Base-by-base conservation (phyloP, 2,888 invertebrate genomes). In the Meteorus cinctellus region DNA sequence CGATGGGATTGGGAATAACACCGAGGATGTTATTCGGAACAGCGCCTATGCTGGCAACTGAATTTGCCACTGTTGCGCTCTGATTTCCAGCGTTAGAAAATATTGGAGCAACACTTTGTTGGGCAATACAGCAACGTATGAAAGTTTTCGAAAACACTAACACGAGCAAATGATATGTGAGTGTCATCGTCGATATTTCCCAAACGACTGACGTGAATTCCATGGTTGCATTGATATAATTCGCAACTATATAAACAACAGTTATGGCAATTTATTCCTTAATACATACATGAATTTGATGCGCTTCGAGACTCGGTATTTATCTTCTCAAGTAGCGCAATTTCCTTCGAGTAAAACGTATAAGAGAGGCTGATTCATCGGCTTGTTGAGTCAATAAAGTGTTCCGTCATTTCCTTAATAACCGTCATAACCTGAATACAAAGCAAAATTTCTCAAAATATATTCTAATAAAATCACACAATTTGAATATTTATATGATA, bases 321-420 rank as follows among this genome's bases (percentile, higher is more conserved):
- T 74, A 79, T 77, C n/a, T n/a, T 3, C 10, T 63, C 16, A 16
- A 63, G 1, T 34, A 10, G 2, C 55, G 74, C 82, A 81, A 85
- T 86, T 84, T 79, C 8, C 63, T 66, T 67, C 75, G 4, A 12
- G 77, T 82, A 81, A 14, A 48, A 48, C 48, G n/a, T 48, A n/a
- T 4, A 19, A 5, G 1, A 19, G n/a, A 71, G 71, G 77, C 68
- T 79, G 77, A 87, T 87, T 82, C 86, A 85, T 83, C 82, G 85
- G 79, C 83, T 84, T 86, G 87, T 81, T 86, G 86, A 77, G 31
- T 75, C 59, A 65, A 68, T 51, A 45, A 45, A 65, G 48, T 67
- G 8, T 65, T 63, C 45, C 10, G 24, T 41, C 41, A 29, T 31
- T 62, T 62, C 1, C 31, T 36, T 8, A 16, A 45, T 24, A 41